Percentiles rank a stretch among this genome's conserved stretches.
Evolutionary conservation across 1,140 invertebrate species (phyloP).

Genomic region (Ceratina japonica): DNA sequence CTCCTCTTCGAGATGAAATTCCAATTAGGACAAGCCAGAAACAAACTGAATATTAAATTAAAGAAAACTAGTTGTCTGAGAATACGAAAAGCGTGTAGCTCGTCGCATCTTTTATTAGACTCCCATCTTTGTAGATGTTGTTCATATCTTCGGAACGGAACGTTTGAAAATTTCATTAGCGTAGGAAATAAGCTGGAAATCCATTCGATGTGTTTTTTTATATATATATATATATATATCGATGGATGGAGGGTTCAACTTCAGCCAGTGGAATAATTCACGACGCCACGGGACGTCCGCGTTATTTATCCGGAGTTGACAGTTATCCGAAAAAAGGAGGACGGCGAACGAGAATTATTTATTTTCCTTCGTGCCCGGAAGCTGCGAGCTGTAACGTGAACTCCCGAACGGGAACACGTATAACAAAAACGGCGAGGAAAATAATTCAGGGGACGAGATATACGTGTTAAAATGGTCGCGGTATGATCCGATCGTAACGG

Average conservation of each 20-base stretch:
- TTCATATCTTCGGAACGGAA: background rate
- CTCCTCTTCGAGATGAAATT: background rate
- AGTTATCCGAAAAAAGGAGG: constrained; percentile 10
- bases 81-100: background rate
- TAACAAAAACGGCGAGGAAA: background rate
- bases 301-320: background rate
- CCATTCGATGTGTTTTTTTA: background rate
- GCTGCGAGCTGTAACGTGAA: too few species aligned
- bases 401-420: background rate
- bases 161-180: background rate
- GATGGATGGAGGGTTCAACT: background rate
- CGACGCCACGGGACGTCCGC: background rate
- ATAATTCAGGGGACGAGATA: background rate
- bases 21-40: background rate
- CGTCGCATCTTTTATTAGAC: background rate
- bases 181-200: background rate
- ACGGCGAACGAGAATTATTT: constrained; percentile 14
- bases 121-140: background rate
- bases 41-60: background rate
- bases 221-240: background rate
- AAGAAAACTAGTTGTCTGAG: background rate
- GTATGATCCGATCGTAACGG: background rate
- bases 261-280: constrained; percentile 16
- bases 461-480: constrained; percentile 1
- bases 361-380: background rate